Base-by-base conservation (phyloP, 2,797 vertebrate genomes). In the Podarcis siculus region DNA sequence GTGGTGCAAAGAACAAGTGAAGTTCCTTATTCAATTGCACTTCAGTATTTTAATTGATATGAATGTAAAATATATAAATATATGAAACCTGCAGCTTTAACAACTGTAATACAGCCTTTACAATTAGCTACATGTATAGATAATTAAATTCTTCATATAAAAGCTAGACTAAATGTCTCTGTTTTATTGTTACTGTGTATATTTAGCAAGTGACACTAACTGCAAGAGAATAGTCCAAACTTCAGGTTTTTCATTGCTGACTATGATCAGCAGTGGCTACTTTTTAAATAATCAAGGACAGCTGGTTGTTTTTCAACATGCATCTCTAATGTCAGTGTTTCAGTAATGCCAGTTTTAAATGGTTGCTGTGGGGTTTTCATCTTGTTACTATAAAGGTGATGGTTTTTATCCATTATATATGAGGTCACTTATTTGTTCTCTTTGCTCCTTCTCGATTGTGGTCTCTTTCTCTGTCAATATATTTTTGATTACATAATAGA, bases 41-140 rank as follows among this genome's bases (percentile, higher is more conserved):
- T 95, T 96, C 96, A 97, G 96, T 97, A 96, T 98, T 97, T 96
- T 97, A 96, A 95, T 96, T 96, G 95, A 95, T 96, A 96, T 96
- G 97, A 98, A 97, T 98, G 98, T 98, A 98, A 97, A 97, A 97
- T 97, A 97, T 97, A 98, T 97, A 97, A 97, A 97, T 97, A 97
- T 95, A 97, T 96, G 96, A 96, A 96, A 96, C 95, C 95, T 96
- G 96, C 97, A 97, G 97, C 97, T 98, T 98, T 98, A 97, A 98
- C 97, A 97, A 97, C 96, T 98, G 98, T 98, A 98, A 98, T 97
- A 96, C 96, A 95, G 95, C 96, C 97, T 98, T 98, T 97, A 96
- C 97, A 95, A 95, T 95, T 97, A 97, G 97, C 95, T 95, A 96
- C 96, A 79, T 98, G 97, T 98, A 97, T 98, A 98, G 98, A 97